Base-by-base conservation (phyloP, 2,888 invertebrate species). In the Tetramorium bicarinatum region DNA sequence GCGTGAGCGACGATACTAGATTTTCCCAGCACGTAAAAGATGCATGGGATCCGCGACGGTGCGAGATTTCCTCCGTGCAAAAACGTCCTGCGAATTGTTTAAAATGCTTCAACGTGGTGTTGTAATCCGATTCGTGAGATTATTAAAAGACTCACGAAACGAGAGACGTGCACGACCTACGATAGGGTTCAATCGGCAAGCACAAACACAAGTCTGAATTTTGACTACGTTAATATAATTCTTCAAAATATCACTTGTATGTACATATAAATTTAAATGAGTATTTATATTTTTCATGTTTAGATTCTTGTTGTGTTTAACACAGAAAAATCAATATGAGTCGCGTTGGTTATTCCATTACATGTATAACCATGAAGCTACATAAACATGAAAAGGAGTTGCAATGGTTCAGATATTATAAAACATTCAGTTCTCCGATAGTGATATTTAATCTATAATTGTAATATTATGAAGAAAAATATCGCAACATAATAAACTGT, bases 1-100 rank as follows among this genome's bases (percentile, higher is more conserved):
- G 52, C 38, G 61, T 69, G 62, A 84, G 62, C 66, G 52, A 54
- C 38, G 47, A 56, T 49, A 62, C n/a, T 38, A 25, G 41, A 79
- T 59, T 79, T 79, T 71, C 13, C 34, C 47, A 34, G 2, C 66
- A 38, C 47, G 18, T 71, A 62, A 83, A 79, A 71, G 56, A 71
- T 79, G 34, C 47, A 71, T 71, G 59, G 13, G 47, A 71, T 41
- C 34, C 59, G 21, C 72, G 34, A 64, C 62, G 18, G 29, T 34
- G 61, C 7, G 2, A 18, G 18, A 29, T 80, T 67, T 61, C 25
- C 49, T 87, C 54, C 67, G 66, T 64, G 41, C 62, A 49, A 59
- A 25, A 56, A 18, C 44, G 72, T 72, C 4, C 34, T 18, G n/a
- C 66, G 44, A 62, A 66, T 79, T 72, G 47, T 72, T 79, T 71